Conservation (phyloP, 2,797 vertebrate species). For the Naso thynnoides region DNA sequence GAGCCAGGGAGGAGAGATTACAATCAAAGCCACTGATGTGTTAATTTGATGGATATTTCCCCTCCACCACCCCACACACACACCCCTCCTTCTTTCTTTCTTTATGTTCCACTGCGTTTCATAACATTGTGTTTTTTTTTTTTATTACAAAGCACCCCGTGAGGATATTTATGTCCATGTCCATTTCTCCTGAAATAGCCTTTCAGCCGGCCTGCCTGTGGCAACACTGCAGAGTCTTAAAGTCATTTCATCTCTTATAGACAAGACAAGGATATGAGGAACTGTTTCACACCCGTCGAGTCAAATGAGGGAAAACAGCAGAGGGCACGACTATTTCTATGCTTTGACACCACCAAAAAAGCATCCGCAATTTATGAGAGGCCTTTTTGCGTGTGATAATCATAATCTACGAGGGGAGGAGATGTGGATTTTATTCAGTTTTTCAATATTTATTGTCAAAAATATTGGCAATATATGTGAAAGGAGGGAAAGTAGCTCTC, state of each 20-base stretch:
- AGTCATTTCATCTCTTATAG: conserved; percentile 78
- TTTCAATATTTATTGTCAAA: conserved; percentile 78
- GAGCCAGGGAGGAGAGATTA: conserved; percentile 94
- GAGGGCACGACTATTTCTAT: conserved; percentile 69
- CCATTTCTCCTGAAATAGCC: conserved; percentile 83
- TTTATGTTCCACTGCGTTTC: conserved; percentile 89
- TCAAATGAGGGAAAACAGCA: conserved; percentile 76
- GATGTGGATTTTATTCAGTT: conserved; percentile 71
- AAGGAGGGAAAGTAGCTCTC: conserved; percentile 63
- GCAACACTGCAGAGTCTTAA: conserved; percentile 73
- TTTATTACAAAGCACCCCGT: conserved; percentile 83
- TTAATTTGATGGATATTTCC: conserved; percentile 99
- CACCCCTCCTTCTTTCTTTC: conserved; percentile 63
- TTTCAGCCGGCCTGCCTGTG: conserved; percentile 76
- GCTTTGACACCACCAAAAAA: conserved; percentile 57
- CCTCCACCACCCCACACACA: conserved; percentile 77
- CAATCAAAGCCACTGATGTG: conserved; percentile 99
- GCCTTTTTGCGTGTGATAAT: conserved; percentile 66
- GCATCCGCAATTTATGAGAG: conserved; percentile 64
- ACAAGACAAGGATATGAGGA: conserved; percentile 77
- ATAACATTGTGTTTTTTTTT: conserved; percentile 79
- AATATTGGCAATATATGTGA: conserved; percentile 77
- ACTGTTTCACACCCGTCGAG: conserved; percentile 77
- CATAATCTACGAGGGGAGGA: conserved; percentile 49
- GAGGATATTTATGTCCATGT: conserved; percentile 85